Conservation (phyloP, 2,888 invertebrate genomes). For the Cinara cedri region DNA sequence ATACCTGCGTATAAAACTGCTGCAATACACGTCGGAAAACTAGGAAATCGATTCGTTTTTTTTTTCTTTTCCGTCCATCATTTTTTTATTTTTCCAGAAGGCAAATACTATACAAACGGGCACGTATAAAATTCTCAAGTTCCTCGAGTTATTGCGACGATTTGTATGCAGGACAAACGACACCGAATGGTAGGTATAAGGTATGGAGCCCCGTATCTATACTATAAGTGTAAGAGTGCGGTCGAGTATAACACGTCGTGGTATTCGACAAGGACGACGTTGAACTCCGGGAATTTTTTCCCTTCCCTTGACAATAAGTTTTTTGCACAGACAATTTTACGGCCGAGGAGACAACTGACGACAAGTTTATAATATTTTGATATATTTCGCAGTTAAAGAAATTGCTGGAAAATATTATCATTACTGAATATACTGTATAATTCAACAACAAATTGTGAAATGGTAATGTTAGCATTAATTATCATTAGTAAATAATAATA, state of each 20-base stretch:
- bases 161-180: constrained; percentile 3
- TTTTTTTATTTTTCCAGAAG: not conserved
- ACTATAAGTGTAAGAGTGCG: too few species aligned
- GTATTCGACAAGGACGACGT: not conserved
- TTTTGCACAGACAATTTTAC: too few species aligned
- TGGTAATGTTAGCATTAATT: too few species aligned
- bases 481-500: too few species aligned
- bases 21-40: not conserved
- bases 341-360: too few species aligned
- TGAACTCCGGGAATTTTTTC: too few species aligned
- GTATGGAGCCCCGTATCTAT: not conserved
- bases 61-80: not conserved
- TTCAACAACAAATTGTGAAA: too few species aligned
- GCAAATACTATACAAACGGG: not conserved
- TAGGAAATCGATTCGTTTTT: constrained; percentile 25
- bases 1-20: constrained; percentile 3
- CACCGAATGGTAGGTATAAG: not conserved
- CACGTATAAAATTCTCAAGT: not conserved
- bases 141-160: not conserved
- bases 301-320: too few species aligned
- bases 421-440: too few species aligned
- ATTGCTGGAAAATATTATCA: too few species aligned
- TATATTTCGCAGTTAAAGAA: too few species aligned
- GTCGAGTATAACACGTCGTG: not conserved
- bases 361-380: too few species aligned